Percentiles rank a stretch among this genome's conserved stretches.
Conservation (phyloP, 2,797 vertebrate species). For the Hydrophis major region DNA sequence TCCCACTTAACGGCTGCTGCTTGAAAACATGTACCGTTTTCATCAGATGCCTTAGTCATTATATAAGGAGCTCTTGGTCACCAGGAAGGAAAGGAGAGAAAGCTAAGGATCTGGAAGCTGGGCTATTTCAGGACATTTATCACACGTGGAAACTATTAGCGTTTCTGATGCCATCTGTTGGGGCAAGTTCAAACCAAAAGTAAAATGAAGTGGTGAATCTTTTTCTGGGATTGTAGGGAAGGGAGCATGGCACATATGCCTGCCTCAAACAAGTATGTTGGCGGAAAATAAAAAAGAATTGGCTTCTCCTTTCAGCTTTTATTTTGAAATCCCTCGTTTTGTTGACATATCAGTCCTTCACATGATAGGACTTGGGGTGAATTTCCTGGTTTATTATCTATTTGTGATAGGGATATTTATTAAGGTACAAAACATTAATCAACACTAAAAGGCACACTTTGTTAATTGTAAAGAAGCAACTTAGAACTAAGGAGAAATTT, state of each 20-base stretch:
- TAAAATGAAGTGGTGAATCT: neutral
- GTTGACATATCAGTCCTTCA: neutral
- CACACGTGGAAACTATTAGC: neutral
- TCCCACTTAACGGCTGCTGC: conserved; percentile 70
- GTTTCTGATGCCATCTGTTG: neutral
- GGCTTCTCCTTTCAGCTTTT: neutral
- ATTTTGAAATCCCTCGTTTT: neutral
- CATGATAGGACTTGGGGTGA: neutral
- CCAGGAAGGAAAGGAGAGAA: neutral
- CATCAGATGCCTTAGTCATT: conserved; percentile 42
- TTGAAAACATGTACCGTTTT: conserved; percentile 58
- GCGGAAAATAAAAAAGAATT: too few species aligned
- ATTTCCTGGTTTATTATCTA: neutral
- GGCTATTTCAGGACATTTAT: too few species aligned
- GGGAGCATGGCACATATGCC: too few species aligned
- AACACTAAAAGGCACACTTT: too few species aligned
- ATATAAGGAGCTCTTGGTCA: conserved; percentile 42
- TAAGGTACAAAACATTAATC: neutral
- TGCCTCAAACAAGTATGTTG: neutral
- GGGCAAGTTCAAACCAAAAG: neutral
- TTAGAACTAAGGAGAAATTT: too few species aligned
- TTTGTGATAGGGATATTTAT: neutral
- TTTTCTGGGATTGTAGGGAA: neutral
- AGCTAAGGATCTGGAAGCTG: neutral
- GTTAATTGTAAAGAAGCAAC: too few species aligned